Percentiles rank a stretch among this genome's conserved stretches.
Evolutionary conservation across 2,888 invertebrate species (phyloP).

Genomic region (Pilophorus perplexus): DNA sequence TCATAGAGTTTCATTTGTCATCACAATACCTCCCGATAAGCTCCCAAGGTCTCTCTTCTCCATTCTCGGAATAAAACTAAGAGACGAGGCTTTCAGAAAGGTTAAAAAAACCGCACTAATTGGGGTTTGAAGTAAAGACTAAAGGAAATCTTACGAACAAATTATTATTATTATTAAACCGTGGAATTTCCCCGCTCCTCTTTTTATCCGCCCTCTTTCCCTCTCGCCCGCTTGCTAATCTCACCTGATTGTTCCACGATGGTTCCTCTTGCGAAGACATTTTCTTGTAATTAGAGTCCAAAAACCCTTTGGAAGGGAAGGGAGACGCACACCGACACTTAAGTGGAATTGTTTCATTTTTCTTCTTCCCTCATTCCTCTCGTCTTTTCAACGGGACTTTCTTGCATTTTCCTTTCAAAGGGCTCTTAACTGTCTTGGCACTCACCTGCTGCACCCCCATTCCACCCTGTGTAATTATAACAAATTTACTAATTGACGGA

Average conservation of each 20-base stretch:
- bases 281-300: conserved; percentile 21
- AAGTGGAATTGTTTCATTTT: conserved; percentile 1
- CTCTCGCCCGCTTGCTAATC: conserved; percentile 10
- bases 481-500: conserved; percentile 3
- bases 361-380: background rate
- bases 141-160: conserved; percentile 1
- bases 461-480: background rate
- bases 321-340: background rate
- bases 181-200: background rate
- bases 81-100: background rate
- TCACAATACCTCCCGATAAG: background rate
- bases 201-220: background rate
- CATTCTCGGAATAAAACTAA: conserved; percentile 6
- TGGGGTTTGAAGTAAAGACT: background rate
- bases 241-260: conserved; percentile 18
- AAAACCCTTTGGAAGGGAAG: background rate
- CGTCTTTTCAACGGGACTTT: too few species aligned
- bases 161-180: conserved; percentile 13
- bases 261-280: conserved; percentile 7
- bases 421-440: too few species aligned
- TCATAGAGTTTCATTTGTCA: conserved; percentile 2
- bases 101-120: conserved; percentile 3
- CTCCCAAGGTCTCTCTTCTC: too few species aligned
- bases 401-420: conserved; percentile 2
- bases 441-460: background rate